These are phyloP conservation scores for Diadophis punctatus DNA, from an alignment of 2,113 vertebrate genomes.

Conservation along the genomic window DNA sequence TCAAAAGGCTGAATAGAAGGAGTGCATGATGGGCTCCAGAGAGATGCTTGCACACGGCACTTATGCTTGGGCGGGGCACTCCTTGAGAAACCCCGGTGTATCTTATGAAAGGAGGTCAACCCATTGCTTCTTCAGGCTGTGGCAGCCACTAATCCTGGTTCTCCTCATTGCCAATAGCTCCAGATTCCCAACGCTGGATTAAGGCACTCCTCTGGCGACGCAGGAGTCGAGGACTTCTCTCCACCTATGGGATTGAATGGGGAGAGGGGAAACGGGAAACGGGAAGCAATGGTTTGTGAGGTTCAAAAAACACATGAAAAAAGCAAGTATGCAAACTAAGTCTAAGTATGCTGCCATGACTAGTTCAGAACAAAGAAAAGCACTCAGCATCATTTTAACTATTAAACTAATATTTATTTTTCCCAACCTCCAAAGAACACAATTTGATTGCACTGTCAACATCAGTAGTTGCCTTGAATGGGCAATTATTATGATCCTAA, in stretches of 20 bases:
- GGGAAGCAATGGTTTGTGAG: neutral
- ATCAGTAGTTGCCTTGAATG: neutral
- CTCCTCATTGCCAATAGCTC: conserved; percentile 16
- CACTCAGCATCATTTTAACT: neutral
- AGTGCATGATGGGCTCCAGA: neutral
- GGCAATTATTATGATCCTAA: neutral
- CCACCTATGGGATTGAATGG: neutral
- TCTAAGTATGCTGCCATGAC: neutral
- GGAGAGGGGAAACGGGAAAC: neutral
- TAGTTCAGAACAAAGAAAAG: neutral
- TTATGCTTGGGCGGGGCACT: neutral
- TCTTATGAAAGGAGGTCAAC: neutral
- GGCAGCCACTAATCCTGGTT: neutral
- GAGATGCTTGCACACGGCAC: neutral
- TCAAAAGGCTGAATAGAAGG: neutral
- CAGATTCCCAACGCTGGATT: conserved; percentile 43
- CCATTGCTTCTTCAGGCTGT: neutral
- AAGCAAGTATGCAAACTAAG: neutral
- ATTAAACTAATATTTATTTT: neutral
- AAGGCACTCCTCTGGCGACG: conserved; percentile 39
- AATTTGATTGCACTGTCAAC: neutral
- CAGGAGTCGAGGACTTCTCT: conserved; percentile 15
- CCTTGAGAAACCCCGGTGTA: neutral
- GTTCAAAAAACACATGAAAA: neutral
- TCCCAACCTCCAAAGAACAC: neutral